phyloP scores from a whole-genome alignment of 2,113 vertebrate species.

The Plestiodon gilberti region DNA sequence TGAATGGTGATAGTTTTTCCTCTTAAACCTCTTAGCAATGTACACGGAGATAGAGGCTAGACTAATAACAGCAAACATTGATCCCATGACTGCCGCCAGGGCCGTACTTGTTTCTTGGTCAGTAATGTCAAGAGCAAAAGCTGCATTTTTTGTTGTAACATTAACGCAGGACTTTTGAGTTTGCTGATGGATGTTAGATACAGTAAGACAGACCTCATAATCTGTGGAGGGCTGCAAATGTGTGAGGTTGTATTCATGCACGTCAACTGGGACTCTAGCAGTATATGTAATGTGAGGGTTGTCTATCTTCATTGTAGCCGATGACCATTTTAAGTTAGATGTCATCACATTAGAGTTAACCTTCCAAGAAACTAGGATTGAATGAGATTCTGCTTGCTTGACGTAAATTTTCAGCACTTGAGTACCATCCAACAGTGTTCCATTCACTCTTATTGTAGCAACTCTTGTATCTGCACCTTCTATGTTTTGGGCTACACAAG shows the following conservation, averaged over 20 bases:
- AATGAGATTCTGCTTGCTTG: conserved; percentile 92
- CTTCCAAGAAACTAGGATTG: conserved; percentile 96
- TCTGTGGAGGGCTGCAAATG: conserved; percentile 94
- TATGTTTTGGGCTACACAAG: conserved; percentile 93
- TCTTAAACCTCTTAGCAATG: conserved; percentile 90
- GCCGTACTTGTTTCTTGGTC: conserved; percentile 91
- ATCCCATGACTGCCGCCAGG: conserved; percentile 92
- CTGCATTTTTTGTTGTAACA: conserved; percentile 90
- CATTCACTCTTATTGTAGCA: conserved; percentile 89
- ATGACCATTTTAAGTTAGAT: conserved; percentile 96
- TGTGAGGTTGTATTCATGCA: conserved; percentile 96
- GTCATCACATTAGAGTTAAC: conserved; percentile 93
- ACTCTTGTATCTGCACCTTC: conserved; percentile 94
- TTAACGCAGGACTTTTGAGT: conserved; percentile 95
- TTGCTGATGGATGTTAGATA: conserved; percentile 92
- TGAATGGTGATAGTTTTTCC: conserved; percentile 97
- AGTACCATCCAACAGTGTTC: conserved; percentile 89
- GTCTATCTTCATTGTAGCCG: conserved; percentile 97
- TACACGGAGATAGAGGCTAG: conserved; percentile 88
- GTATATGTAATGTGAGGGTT: conserved; percentile 98
- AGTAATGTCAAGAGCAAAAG: conserved; percentile 86
- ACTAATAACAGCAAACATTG: conserved; percentile 91
- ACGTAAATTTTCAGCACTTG: conserved; percentile 95
- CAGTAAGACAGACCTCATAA: conserved; percentile 95
- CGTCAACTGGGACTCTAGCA: conserved; percentile 92